phyloP scores from a whole-genome alignment of 2,888 invertebrate genomes.

The Polylopha cassiicola region DNA sequence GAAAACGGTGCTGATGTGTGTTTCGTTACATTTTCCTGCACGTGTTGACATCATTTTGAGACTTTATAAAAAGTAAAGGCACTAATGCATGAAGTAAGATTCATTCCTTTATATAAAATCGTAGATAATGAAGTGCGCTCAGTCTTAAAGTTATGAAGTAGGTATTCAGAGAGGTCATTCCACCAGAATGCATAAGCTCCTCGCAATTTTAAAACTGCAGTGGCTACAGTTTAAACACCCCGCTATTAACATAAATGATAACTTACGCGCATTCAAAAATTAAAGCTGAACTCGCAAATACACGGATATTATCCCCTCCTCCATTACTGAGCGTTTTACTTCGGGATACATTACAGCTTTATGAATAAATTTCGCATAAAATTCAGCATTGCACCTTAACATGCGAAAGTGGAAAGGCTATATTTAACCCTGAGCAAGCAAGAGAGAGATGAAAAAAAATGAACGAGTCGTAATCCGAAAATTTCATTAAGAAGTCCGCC shows the following conservation, averaged over 20 bases:
- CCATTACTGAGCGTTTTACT: constrained; percentile 71
- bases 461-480: constrained; percentile 70
- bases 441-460: constrained; percentile 39
- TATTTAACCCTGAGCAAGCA: constrained; percentile 28
- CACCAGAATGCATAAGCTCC: constrained; percentile 5
- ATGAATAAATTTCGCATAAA: constrained; percentile 79
- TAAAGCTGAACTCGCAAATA: constrained; percentile 62
- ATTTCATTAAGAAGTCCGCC: constrained; percentile 75
- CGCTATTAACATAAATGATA: constrained; percentile 52
- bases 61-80: too few relatives aligned
- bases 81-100: too few relatives aligned
- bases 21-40: constrained; percentile 4
- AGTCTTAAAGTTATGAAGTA: too few relatives aligned
- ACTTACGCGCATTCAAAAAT: constrained; percentile 56
- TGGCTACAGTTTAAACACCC: constrained; percentile 37
- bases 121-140: too few relatives aligned
- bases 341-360: constrained; percentile 76
- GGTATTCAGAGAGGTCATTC: constrained; percentile 10
- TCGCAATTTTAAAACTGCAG: constrained; percentile 17
- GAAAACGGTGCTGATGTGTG: too few relatives aligned
- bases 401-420: constrained; percentile 51
- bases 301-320: constrained; percentile 57
- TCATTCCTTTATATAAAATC: too few relatives aligned
- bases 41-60: too few relatives aligned
- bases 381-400: constrained; percentile 73